Evolutionary conservation across 2,113 vertebrate species (phyloP).

Genomic region (Ctenomys sociabilis): DNA sequence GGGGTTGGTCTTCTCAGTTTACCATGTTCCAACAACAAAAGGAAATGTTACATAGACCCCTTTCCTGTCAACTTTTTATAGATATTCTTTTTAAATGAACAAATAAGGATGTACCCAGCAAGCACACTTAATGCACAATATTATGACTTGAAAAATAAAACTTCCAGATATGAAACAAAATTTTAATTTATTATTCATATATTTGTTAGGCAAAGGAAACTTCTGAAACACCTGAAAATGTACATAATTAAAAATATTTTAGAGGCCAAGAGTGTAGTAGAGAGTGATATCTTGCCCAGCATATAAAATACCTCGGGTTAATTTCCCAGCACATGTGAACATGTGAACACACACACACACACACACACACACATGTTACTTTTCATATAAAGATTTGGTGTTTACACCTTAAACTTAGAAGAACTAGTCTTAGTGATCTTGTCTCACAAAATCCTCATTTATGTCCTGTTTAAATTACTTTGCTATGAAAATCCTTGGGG

Average conservation of each 20-base stretch:
- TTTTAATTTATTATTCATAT: not conserved
- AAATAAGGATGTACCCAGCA: not conserved
- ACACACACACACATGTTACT: not conserved
- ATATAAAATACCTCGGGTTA: not conserved
- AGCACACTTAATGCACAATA: not conserved
- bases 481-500: not conserved
- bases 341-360: not conserved
- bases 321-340: not conserved
- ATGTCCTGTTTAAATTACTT: not conserved
- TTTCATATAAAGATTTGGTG: not conserved
- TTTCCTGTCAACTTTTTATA: not conserved
- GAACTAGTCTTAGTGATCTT: not conserved
- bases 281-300: not conserved
- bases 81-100: conserved; percentile 1
- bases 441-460: not conserved
- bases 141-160: not conserved
- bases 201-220: not conserved
- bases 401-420: not conserved
- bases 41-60: not conserved
- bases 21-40: not conserved
- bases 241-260: not conserved
- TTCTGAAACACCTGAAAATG: not conserved
- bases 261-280: not conserved
- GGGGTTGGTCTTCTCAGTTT: not conserved
- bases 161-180: not conserved